Base-by-base conservation (phyloP, 2,888 invertebrate species). In the Pinctada fucata region DNA sequence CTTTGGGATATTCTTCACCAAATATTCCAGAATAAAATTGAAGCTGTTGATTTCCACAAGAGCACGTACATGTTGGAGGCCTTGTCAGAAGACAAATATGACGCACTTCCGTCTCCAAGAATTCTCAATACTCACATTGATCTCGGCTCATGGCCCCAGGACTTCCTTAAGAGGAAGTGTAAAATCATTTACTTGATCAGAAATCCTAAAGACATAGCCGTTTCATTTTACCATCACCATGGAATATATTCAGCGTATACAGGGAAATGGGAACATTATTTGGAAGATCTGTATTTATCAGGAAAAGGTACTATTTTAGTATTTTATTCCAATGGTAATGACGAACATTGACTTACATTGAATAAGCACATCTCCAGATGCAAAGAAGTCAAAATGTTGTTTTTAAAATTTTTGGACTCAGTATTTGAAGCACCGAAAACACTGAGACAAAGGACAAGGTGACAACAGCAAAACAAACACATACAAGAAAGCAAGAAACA, bases 171-270 rank as follows among this genome's bases (percentile, higher is more conserved):
- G 45, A 63, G 65, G 31, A 76, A 65, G 48, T 65, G 72, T 51
- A 76, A 76, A 76, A 10, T 76, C 10, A 47, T 76, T 8, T 72
- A 66, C 58, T 66, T 65, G 3, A n/a, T 66, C 8, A 13, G 76
- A 66, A 72, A 76, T 8, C 76, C 76, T n/a, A 76, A 72, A 64
- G 76, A 76, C 52, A 71, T 71, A 3, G 76, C 76, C 6, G 76
- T 76, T 6, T 76, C 76, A 47, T 72, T 58, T 67, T 72, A 72
- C 50, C 64, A 76, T 64, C 72, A 72, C 58, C 76, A 76, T 52
- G 6, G 51, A 16, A 76, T 47, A 45, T 31, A 70, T 8, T 3
- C 50, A 16, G 66, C 50, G 13, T 76, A 76, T 67, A 13, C 13
- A 45, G 76, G 76, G 10, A 31, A 48, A 45, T 76, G 76, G 76